Evolutionary conservation across 2,113 vertebrate species (phyloP).

Genomic region (Lasiurus borealis): DNA sequence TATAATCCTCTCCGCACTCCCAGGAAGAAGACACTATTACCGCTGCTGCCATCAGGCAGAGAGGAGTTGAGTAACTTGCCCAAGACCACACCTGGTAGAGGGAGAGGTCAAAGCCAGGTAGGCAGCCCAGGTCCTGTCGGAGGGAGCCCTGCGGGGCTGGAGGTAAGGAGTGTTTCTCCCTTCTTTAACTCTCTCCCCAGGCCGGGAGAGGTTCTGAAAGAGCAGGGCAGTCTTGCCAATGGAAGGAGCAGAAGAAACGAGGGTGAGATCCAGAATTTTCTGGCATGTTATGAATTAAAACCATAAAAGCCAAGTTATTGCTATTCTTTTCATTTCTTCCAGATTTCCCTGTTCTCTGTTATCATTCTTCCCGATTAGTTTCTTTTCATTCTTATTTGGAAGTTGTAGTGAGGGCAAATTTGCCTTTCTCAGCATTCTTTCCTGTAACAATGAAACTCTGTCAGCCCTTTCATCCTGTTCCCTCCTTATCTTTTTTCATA

Average conservation of each 20-base stretch:
- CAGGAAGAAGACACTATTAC: not conserved
- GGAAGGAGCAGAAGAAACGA: not conserved
- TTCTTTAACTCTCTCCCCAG: not conserved
- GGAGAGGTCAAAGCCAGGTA: not conserved
- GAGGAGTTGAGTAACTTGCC: not conserved
- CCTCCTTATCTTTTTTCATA: constrained; percentile 18
- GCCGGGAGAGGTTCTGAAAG: not conserved
- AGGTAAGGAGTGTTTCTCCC: not conserved
- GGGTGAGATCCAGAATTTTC: not conserved
- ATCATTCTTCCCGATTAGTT: not conserved
- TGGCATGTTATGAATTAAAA: not conserved
- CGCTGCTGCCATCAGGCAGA: not conserved
- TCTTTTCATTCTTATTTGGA: not conserved
- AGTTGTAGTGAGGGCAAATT: not conserved
- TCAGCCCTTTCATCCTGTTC: not conserved
- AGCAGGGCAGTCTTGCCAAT: not conserved
- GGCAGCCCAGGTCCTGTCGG: rapidly evolving
- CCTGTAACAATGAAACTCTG: not conserved
- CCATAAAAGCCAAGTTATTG: not conserved
- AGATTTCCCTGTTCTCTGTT: not conserved
- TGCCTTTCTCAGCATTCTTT: constrained; percentile 2
- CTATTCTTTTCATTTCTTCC: constrained; percentile 4
- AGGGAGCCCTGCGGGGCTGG: not conserved
- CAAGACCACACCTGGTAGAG: not conserved
- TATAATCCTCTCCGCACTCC: not conserved